Evolutionary conservation across 2,888 invertebrate genomes (phyloP), one percentile per base, ranked within the genome.

Genomic region (Scelioninae gen. 1): DNA sequence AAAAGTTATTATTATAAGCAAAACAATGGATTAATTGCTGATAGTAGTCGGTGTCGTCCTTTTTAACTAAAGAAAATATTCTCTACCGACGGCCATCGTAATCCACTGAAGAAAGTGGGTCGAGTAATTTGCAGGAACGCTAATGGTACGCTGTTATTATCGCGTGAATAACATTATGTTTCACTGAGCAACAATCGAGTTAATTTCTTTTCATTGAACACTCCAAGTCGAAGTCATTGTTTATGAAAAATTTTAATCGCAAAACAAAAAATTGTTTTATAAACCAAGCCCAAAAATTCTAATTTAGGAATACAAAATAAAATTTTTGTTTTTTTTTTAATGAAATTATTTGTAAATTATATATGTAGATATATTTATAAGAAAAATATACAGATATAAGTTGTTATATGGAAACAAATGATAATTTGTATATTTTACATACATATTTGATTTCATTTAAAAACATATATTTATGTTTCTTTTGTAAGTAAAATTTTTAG

Each of bases 41-140:
- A 69, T 75, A 68, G 68, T 53, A 56, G n/a, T 68, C 62, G 38
- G 47, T 60, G 68, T 62, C 68, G 62, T 62, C 49, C 47, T 49
- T 76, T 65, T 23, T 55, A 51, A 3, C 53, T 38, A 31, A 51
- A 75, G 75, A 75, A 79, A 79, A 71, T 75, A 51, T 65, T 66
- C 66, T 31, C 47, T 16, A 34, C 60, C 79, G 29, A n/a, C 53
- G 45, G 68, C 66, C 72, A 72, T 71, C 62, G 71, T 80, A 77
- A 80, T 80, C 71, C 60, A 45, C 45, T 11, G 75, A 80, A 80
- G 80, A 83, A 83, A 83, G 83, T 83, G 79, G 83, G 83, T 83
- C 83, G 83, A 65, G 71, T 80, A 76, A 80, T 83, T 83, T 79
- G 79, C 76, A 65, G 71, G 66, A 79, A 76, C 69, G 76, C 75